A percentile compares a stretch with the other conserved stretches of the same genome.
phyloP scores from a whole-genome alignment of 2,888 invertebrate genomes.

The Lasioglossum villosulum region DNA sequence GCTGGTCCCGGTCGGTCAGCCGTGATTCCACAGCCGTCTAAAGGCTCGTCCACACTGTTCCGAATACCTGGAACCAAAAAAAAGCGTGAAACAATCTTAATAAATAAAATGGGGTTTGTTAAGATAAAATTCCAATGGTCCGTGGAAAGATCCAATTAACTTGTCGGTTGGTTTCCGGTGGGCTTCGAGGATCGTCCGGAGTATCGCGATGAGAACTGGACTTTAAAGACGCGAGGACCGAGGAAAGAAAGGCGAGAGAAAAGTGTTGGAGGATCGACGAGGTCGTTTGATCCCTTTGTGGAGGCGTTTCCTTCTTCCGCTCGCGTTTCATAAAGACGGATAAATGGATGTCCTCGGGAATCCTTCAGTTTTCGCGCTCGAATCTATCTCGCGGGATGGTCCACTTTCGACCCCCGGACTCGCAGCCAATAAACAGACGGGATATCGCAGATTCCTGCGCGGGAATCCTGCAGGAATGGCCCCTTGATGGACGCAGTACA shows the following conservation, averaged over 20 bases:
- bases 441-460: not conserved
- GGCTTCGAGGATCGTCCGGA: not conserved
- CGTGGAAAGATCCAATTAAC: not conserved
- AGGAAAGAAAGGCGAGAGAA: not conserved
- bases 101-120: not conserved
- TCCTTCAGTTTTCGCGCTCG: conserved; percentile 6
- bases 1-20: not conserved
- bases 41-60: not conserved
- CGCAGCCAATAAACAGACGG: not conserved
- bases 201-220: not conserved
- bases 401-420: not conserved
- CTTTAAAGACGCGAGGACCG: not conserved
- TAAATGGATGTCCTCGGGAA: not conserved
- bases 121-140: not conserved
- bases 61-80: not conserved
- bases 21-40: not conserved
- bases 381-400: not conserved
- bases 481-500: not conserved
- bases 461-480: not conserved
- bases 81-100: not conserved
- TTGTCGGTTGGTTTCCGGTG: not conserved
- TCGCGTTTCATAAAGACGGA: conserved; percentile 13
- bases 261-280: not conserved
- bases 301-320: not conserved
- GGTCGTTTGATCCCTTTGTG: conserved; percentile 11